phyloP scores from a whole-genome alignment of 2,888 invertebrate species.

The Odontocerum albicorne region DNA sequence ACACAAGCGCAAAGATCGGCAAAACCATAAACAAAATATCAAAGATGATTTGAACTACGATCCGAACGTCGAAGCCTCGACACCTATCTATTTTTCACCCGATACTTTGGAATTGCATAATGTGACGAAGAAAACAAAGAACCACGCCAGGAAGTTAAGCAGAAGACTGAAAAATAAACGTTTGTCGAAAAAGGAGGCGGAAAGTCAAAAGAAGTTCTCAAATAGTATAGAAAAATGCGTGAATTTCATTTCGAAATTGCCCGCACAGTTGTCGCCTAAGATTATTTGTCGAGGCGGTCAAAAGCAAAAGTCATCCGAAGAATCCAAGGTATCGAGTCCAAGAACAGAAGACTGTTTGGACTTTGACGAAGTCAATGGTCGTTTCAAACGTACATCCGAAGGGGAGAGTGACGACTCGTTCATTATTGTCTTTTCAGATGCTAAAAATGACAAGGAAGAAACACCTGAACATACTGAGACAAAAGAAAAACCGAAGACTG shows the following conservation, averaged over 20 bases:
- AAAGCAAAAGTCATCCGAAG: not conserved
- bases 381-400: constrained; percentile 11
- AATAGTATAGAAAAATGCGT: constrained; percentile 20
- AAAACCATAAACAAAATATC: constrained; percentile 11
- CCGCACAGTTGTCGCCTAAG: constrained; percentile 14
- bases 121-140: constrained; percentile 5
- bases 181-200: not conserved
- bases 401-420: constrained; percentile 25
- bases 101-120: constrained; percentile 18
- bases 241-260: constrained; percentile 14
- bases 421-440: constrained; percentile 20
- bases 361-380: constrained; percentile 24
- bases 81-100: constrained; percentile 20
- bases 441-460: constrained; percentile 14
- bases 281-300: not conserved
- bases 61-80: not conserved
- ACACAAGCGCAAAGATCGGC: constrained; percentile 17
- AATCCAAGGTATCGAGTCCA: constrained; percentile 43
- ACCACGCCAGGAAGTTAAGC: not conserved
- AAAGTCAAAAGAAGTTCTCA: not conserved
- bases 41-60: constrained; percentile 15
- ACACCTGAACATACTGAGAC: not conserved
- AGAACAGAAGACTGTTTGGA: constrained; percentile 37
- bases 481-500: not conserved
- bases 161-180: constrained; percentile 4